Base-by-base conservation (phyloP, 2,888 invertebrate species). In the Andrena chrysosceles region DNA sequence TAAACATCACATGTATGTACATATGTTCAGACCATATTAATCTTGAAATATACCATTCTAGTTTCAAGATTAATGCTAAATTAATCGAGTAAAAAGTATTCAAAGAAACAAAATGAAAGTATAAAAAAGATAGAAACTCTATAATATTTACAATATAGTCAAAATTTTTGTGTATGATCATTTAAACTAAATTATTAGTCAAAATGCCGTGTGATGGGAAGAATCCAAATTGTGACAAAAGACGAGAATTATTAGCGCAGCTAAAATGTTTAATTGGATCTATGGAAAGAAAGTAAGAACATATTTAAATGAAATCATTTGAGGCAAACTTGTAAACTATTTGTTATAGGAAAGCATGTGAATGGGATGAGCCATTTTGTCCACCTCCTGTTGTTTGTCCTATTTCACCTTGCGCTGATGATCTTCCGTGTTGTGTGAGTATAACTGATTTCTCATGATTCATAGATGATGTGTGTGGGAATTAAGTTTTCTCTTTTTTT, bases 191-290 rank as follows among this genome's bases (percentile, higher is more conserved):
- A 79, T 42, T 56, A 35, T 16, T n/a, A 10, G 16, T 23, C 77
- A 87, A 85, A 59, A 93, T 93, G 93, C 92, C 93, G 60, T 93
- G 93, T 59, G 93, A 93, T 73, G 93, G 93, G 42, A 93, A 92
- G 75, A 93, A 93, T 84, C 86, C 87, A 2, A 90, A 92, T 76
- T 93, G 93, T 71, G 89, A 93, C 8, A 87, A 91, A 26, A 87
- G 93, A 42, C 90, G 93, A 4, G 90, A 92, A 59, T 86, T 93
- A 49, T 72, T 93, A 16, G 81, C 91, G 1, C 91, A 92, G 75
- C 83, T 93, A 26, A 93, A 93, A 91, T 93, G 93, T 76, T 87
- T 93, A 26, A 90, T 93, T 73, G 90, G 88, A 20, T 91, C 93
- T 5, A 93, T 93, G 93, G 93, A 93, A 66, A 85, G 85, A 71